Conservation (phyloP, 2,888 invertebrate genomes). For the Pseudanteris insignis region DNA sequence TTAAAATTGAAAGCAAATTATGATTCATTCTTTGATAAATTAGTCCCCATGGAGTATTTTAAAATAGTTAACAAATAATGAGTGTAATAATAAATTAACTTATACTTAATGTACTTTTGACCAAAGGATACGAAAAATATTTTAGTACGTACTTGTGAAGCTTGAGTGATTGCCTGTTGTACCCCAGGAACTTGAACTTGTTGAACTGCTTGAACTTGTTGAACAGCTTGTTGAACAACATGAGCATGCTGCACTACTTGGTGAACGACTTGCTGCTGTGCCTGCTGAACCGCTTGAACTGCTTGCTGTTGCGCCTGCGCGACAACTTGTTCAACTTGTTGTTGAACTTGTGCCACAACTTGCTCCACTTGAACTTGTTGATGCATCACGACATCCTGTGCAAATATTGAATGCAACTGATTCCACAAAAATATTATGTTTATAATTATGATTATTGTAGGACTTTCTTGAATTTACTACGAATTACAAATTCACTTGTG, state of each 20-base stretch:
- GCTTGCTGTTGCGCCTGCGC: conserved; percentile 65
- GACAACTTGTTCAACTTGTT: conserved; percentile 64
- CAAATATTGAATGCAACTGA: conserved; percentile 39
- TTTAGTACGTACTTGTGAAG: conserved; percentile 51
- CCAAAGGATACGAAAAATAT: too few species aligned
- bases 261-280: conserved; percentile 63
- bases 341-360: conserved; percentile 63
- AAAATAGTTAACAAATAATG: too few species aligned
- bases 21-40: too few species aligned
- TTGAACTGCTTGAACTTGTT: conserved; percentile 62
- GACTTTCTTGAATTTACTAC: too few species aligned
- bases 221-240: conserved; percentile 63
- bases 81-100: too few species aligned
- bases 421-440: conserved; percentile 44
- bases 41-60: too few species aligned
- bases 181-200: conserved; percentile 62
- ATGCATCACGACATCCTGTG: conserved; percentile 60
- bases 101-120: too few species aligned
- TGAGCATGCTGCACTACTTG: conserved; percentile 64
- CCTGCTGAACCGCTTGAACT: conserved; percentile 62
- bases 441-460: conserved; percentile 12
- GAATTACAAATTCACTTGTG: neutral
- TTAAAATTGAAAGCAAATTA: too few species aligned
- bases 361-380: conserved; percentile 63
- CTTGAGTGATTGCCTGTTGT: conserved; percentile 62